Base-by-base conservation (phyloP, 1,140 invertebrate species). In the Antheraea pernyi region DNA sequence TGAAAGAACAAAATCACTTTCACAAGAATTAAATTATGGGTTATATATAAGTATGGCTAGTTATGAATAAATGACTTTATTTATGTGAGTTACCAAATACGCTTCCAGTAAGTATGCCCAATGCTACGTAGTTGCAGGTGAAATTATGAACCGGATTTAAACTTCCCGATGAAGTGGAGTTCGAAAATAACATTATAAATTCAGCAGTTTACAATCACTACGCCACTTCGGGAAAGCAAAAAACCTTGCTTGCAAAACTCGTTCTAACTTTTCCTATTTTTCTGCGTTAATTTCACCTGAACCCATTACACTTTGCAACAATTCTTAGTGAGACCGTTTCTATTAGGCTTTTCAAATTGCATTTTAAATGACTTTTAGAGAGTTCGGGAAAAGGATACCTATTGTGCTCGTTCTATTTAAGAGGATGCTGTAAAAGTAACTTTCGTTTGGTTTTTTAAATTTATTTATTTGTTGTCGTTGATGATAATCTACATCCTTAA, bases 221-320 rank as follows among this genome's bases (percentile, higher is more conserved):
- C 85, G 85, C 84, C 82, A 87, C 85, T 86, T 83, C 80, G 79
- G 77, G 81, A 84, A 83, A 80, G 82, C 77, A 89, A 88, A 90
- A 89, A 91, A 84, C 83, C 85, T 84, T 84, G 78, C 83, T 80
- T 19, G 81, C 81, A 78, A 86, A 92, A 91, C 89, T 92, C 89
- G 83, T 92, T 91, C 84, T 88, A 92, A 92, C 89, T 92, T 92
- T 91, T 92, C 89, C 89, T 92, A 92, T 92, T 92, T 92, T 92
- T 92, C 89, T 92, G 88, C 88, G 88, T 92, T 92, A 92, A 91
- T 92, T 92, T 92, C 83, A 89, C 88, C 88, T 92, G 88, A 90
- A 91, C 87, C 89, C 88, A 91, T 92, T 92, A 91, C 85, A 91
- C 81, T 89, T 91, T 85, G 85, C 85, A 91, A 91, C 88, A 89